A percentile compares a stretch with the other conserved stretches of the same genome.
Conservation (phyloP, 2,888 invertebrate species). For the Ashinkailepas kermadecensis region DNA sequence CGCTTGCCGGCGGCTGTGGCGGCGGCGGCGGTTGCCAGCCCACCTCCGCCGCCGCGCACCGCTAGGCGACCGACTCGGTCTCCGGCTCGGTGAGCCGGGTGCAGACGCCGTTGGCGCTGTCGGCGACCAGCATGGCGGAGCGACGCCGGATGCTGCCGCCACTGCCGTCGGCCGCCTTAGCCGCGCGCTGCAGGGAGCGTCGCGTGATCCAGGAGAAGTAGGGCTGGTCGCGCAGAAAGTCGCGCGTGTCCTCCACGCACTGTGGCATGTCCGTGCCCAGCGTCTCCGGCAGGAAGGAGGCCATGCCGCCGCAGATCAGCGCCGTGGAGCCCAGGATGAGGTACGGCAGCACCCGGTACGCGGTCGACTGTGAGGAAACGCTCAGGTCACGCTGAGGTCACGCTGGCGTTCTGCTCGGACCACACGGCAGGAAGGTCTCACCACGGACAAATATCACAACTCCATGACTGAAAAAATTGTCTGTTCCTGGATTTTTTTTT, state of each 20-base stretch:
- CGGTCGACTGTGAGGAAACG: neutral
- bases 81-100: neutral
- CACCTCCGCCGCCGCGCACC: neutral
- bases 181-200: neutral
- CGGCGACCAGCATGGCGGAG: neutral
- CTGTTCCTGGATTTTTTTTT: neutral
- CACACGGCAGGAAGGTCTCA: neutral
- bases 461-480: no score
- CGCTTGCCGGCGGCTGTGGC: neutral
- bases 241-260: slow-evolving; percentile 30
- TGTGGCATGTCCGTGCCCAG: slow-evolving; percentile 36
- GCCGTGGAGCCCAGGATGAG: slow-evolving; percentile 34
- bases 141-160: neutral
- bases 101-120: neutral
- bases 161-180: neutral
- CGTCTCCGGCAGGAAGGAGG: slow-evolving; percentile 36
- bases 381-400: neutral
- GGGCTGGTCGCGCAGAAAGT: slow-evolving; percentile 29
- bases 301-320: slow-evolving; percentile 32
- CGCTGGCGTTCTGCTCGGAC: neutral
- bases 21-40: neutral
- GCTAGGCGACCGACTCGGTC: neutral
- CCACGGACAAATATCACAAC: neutral
- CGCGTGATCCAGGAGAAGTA: slow-evolving; percentile 29
- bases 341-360: slow-evolving; percentile 33